Evolutionary conservation across 1,140 invertebrate genomes (phyloP).

Genomic region (Ostrea denselamellosa): DNA sequence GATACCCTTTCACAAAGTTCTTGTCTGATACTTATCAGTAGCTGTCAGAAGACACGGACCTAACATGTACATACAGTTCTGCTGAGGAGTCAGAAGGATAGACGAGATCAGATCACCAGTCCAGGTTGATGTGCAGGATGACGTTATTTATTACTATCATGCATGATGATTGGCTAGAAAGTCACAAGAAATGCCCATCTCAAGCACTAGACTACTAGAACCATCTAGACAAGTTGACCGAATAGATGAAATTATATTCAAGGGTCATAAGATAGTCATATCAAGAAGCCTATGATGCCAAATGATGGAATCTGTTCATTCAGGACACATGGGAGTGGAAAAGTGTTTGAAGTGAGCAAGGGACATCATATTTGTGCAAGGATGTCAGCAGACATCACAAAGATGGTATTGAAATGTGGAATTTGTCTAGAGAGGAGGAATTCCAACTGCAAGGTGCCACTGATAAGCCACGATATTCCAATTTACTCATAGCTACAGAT

Average conservation of each 20-base stretch:
- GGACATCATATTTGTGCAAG: conserved; percentile 58
- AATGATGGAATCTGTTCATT: conserved; percentile 54
- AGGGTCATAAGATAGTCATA: conserved; percentile 58
- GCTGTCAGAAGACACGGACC: too few species aligned
- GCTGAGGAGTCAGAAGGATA: too few species aligned
- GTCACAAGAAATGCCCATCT: not conserved
- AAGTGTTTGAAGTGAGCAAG: conserved; percentile 52
- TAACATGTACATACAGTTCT: too few species aligned
- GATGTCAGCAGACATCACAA: conserved; percentile 51
- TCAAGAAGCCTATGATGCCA: conserved; percentile 41
- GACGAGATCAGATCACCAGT: too few species aligned
- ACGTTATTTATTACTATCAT: not conserved
- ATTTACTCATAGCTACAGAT: conserved; percentile 49
- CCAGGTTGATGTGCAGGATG: too few species aligned
- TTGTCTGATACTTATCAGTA: too few species aligned
- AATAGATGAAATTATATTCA: conserved; percentile 53
- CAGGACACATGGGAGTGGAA: conserved; percentile 61
- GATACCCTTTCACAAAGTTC: too few species aligned
- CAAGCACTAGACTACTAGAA: conserved; percentile 43
- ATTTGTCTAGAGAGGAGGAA: conserved; percentile 44
- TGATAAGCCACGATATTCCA: conserved; percentile 54
- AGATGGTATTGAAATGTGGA: conserved; percentile 50
- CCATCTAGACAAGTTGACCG: conserved; percentile 52
- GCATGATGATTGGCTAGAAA: conserved; percentile 47
- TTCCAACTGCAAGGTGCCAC: conserved; percentile 49